These are phyloP conservation scores for Agonopterix heracliana DNA, from an alignment of 2,888 invertebrate genomes.

Conservation along the genomic window DNA sequence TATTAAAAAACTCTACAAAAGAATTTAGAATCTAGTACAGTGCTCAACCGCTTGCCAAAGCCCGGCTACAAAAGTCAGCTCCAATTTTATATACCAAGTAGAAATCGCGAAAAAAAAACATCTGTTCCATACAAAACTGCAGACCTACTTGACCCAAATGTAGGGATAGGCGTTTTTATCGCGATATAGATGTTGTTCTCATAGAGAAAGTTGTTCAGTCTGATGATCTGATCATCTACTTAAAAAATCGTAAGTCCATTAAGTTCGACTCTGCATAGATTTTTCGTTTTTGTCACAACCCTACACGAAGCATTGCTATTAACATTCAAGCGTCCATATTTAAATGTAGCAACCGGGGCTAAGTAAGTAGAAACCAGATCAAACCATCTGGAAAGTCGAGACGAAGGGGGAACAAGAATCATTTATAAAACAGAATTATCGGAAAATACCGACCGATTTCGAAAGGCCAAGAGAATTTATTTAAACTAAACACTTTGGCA, in stretches of 20 bases:
- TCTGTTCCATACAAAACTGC: no score
- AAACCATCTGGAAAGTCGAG: slow-evolving; percentile 11
- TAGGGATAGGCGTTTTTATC: no score
- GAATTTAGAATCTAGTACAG: no score
- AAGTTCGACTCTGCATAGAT: neutral
- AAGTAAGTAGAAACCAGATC: slow-evolving; percentile 2
- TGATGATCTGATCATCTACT: no score
- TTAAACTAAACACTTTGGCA: no score
- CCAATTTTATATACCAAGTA: neutral
- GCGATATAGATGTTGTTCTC: no score
- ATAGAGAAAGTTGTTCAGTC: no score
- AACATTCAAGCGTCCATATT: slow-evolving; percentile 11
- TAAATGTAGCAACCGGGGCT: slow-evolving; percentile 7
- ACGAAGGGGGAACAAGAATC: slow-evolving; percentile 3
- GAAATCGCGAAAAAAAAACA: no score
- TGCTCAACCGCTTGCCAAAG: no score
- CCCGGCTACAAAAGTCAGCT: no score
- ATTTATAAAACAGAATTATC: slow-evolving; percentile 11
- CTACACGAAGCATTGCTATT: neutral
- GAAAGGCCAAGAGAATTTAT: neutral
- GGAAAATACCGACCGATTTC: slow-evolving; percentile 6
- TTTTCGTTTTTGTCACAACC: neutral
- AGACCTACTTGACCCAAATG: no score
- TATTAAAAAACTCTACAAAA: no score
- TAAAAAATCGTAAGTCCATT: neutral